A percentile compares a stretch with the other conserved stretches of the same genome.
phyloP scores from a whole-genome alignment of 2,113 vertebrate species.

The Rhinolophus ferrumequinum region DNA sequence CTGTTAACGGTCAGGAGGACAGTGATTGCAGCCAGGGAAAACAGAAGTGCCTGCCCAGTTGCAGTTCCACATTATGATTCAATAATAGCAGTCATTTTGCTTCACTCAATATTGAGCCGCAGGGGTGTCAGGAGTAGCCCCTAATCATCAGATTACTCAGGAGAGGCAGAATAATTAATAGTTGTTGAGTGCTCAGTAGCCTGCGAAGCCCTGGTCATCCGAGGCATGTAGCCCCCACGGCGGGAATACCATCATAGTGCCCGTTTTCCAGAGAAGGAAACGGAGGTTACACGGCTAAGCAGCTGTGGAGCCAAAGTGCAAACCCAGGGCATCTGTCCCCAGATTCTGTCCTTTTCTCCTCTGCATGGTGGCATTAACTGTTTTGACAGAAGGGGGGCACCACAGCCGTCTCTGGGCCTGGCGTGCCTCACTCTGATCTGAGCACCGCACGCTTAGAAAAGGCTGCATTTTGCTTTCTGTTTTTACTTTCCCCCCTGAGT shows the following conservation, averaged over 20 bases:
- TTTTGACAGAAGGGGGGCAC: not conserved
- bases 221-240: not conserved
- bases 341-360: not conserved
- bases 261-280: not conserved
- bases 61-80: not conserved
- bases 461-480: not conserved
- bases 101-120: not conserved
- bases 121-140: not conserved
- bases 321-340: not conserved
- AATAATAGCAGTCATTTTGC: not conserved
- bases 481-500: fast-evolving
- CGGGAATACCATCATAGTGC: not conserved
- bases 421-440: not conserved
- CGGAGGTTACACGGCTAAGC: not conserved
- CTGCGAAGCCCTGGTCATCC: not conserved
- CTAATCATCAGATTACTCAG: not conserved
- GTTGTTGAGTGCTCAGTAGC: not conserved
- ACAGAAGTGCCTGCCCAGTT: not conserved
- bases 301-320: not conserved
- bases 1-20: not conserved
- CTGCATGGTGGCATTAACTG: not conserved
- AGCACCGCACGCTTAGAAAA: not conserved
- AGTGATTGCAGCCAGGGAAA: not conserved
- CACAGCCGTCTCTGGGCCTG: fast-evolving
- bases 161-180: not conserved